Base-by-base conservation (phyloP, 2,888 invertebrate species). In the Epirrhoe alternata region DNA sequence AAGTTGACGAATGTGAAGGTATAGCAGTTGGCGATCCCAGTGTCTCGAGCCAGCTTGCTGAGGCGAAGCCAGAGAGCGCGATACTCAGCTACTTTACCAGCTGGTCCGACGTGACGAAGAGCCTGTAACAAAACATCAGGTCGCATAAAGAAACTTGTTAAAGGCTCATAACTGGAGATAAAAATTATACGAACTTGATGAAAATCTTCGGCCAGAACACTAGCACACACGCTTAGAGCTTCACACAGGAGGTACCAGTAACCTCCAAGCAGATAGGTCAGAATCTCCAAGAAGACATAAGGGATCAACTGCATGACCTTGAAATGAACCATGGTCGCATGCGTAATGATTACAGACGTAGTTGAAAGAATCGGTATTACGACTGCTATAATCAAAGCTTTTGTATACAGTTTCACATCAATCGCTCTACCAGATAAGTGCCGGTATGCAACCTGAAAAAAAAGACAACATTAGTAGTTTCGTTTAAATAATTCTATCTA, bases 211-310 rank as follows among this genome's bases (percentile, higher is more conserved):
- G 96, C 95, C 49, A 96, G 83, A 30, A 95, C 89, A 70, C 94
- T 94, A 0, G 96, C 96, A 5, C 95, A 94, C 14, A 90, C 87
- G 69, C 96, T 96, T 16, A 96, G 89, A 0, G 94, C 90, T 77
- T 95, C 95, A 72, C 96, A 96, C 12, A 95, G 92, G 0, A 96
- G 87, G 77, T 94, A 96, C 96, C 96, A 96, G 83, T 95, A 95
- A 0, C 96, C 96, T 0, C 96, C 96, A 51, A 96, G 83, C 81
- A 96, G 92, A 71, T 96, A 96, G 0, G 95, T 96, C 52, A 96
- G 81, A 52, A 95, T 95, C 78, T 96, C 96, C 74, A 96, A 86
- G 76, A 95, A 95, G 55, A 96, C 95, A 72, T 96, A 96, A 0
- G 96, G 96, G 35, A 96, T 86, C 0, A 95, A 94, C 85, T 96